These are phyloP conservation scores for Oegoconia quadripuncta DNA, from an alignment of 2,888 invertebrate genomes.

Conservation along the genomic window DNA sequence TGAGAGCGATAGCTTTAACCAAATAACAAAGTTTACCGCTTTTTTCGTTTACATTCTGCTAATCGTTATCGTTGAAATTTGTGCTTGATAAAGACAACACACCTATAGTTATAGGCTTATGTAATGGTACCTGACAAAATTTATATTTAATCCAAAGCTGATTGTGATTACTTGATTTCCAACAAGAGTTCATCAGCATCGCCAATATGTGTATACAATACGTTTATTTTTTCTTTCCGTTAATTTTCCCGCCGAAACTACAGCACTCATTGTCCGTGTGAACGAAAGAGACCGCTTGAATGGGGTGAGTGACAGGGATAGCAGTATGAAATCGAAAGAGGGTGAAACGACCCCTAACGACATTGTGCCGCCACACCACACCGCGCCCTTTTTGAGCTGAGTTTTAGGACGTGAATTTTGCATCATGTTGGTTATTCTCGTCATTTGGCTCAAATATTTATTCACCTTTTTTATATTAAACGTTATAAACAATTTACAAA, in stretches of 20 bases:
- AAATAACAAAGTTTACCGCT: constrained; percentile 22
- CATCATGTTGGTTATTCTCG: constrained; percentile 10
- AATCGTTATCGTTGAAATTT: constrained; percentile 20
- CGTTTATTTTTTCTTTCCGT: no score
- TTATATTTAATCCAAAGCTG: not conserved
- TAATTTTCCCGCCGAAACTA: constrained; percentile 35
- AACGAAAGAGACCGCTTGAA: constrained; percentile 44
- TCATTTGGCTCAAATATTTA: no score
- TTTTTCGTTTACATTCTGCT: constrained; percentile 21
- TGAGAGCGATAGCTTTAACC: constrained; percentile 23
- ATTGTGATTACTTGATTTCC: not conserved
- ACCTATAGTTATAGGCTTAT: no score
- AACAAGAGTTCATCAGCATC: not conserved
- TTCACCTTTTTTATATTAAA: not conserved
- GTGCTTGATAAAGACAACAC: not conserved
- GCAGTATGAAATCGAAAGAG: constrained; percentile 54
- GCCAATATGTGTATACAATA: no score
- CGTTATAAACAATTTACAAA: no score
- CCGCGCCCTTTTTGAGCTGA: constrained; percentile 38
- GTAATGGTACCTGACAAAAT: not conserved
- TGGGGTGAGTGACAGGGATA: constrained; percentile 65
- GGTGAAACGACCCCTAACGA: constrained; percentile 72
- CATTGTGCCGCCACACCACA: constrained; percentile 43
- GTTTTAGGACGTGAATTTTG: constrained; percentile 16
- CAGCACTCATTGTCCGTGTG: constrained; percentile 18